Evolutionary conservation across 2,113 vertebrate genomes (phyloP), one percentile per base, ranked within the genome.

Genomic region (Coryphaenoides rupestris): DNA sequence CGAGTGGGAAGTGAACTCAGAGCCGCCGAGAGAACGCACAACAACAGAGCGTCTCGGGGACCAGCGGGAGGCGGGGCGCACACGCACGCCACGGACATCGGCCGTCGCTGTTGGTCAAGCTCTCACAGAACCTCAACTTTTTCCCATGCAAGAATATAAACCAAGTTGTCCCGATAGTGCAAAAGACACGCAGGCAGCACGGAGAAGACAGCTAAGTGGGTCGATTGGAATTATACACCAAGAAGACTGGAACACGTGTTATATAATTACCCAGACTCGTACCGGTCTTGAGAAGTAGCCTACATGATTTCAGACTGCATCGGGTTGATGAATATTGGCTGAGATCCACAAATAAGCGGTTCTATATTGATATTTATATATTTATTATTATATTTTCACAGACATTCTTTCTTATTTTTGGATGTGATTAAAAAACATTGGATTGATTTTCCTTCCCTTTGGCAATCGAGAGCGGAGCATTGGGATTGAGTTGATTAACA

Each of bases 51-150:
- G 55, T 19, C 19, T 19, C 49, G 50, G 17, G 4, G 53, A 55
- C 47, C 47, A 55, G 7, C 14, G 10, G 54, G 21, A 55, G n/a
- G 40, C 4, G 19, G 5, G 2, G 21, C 22, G n/a, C 13, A 46
- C 56, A 58, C 33, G 3, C 24, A 40, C 3, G 33, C 19, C 17
- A 13, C 19, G 5, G 40, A 49, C 7, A 19, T 45, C 55, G 12
- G 22, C 58, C 21, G 12, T 40, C 45, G 33, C 21, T 19, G 33
- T 40, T 40, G 33, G 33, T 40, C 33, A 40, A 59, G 40, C 40
- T 62, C 26, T 56, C 60, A 19, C n/a, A n/a, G n/a, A n/a, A 64
- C 66, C 66, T 49, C 19, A 6, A 60, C 21, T 57, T 5, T 58
- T 21, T 58, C 10, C n/a, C n/a, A 7, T 53, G 16, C 60, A 75